A percentile compares a stretch with the other conserved stretches of the same genome.
Conservation (phyloP, 2,113 vertebrate species). For the Mesocricetus auratus region DNA sequence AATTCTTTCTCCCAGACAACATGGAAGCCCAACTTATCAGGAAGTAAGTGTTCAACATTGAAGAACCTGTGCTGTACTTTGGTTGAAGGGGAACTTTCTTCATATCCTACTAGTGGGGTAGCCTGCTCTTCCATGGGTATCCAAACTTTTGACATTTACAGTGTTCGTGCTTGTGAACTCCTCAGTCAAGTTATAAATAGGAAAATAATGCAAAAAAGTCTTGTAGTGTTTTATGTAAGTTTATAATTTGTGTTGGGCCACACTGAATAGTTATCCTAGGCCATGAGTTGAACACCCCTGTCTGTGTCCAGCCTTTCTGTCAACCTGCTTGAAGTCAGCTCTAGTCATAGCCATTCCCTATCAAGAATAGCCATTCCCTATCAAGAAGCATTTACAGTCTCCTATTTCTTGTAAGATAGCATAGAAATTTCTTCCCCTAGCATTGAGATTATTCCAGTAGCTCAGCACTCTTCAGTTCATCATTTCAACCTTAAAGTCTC, state of each 20-base stretch:
- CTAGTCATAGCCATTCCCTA: neutral
- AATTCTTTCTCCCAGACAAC: constrained; percentile 94
- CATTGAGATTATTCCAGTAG: constrained; percentile 17
- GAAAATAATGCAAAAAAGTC: neutral
- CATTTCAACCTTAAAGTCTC: constrained; percentile 7
- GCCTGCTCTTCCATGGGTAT: neutral
- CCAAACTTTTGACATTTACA: neutral
- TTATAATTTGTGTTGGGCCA: neutral
- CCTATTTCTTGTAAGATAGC: neutral
- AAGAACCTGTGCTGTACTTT: neutral
- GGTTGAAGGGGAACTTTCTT: constrained; percentile 5
- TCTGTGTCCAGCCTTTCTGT: neutral
- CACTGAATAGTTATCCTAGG: neutral
- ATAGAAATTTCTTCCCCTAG: constrained; percentile 28
- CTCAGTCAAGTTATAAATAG: neutral
- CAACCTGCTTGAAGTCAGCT: neutral
- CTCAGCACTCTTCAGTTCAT: neutral
- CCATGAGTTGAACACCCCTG: neutral
- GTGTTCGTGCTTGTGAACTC: neutral
- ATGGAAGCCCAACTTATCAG: constrained; percentile 92
- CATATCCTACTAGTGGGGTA: neutral
- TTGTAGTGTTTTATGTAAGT: neutral
- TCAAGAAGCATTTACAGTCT: constrained; percentile 41
- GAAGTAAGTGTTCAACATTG: constrained; percentile 85
- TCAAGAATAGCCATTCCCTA: constrained; percentile 38